Evolutionary conservation across 2,797 vertebrate genomes (phyloP).

Genomic region (Threskiornis aethiopicus): DNA sequence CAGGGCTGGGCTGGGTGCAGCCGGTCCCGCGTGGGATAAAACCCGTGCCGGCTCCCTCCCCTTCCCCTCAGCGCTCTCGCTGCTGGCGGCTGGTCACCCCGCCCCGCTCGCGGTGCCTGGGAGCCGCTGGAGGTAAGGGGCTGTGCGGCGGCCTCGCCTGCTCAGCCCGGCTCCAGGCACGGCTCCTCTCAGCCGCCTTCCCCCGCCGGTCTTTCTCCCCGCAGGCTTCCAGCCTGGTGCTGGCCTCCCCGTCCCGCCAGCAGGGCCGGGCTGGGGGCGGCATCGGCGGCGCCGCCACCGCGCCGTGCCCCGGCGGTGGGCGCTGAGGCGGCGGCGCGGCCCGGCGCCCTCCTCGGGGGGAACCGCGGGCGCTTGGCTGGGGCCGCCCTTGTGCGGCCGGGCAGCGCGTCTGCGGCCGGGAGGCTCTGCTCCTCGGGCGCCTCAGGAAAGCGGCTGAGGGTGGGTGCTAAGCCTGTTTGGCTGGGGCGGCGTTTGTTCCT

Average conservation of each 20-base stretch:
- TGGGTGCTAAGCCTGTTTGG: too few relatives aligned
- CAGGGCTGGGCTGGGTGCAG: not conserved
- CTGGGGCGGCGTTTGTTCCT: accelerated
- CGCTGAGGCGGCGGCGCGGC: not conserved
- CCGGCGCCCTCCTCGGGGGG: too few relatives aligned
- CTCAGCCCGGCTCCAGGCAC: not conserved
- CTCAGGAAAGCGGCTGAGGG: accelerated
- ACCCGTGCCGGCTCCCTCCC: accelerated
- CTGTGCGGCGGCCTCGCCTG: not conserved
- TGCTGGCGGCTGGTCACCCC: too few relatives aligned
- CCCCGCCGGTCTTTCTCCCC: too few relatives aligned
- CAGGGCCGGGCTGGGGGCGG: not conserved
- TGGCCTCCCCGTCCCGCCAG: too few relatives aligned
- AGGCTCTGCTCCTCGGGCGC: accelerated
- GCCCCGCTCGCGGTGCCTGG: not conserved
- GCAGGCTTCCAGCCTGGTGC: not conserved
- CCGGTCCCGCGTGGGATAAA: not conserved
- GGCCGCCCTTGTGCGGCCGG: accelerated
- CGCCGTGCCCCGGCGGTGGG: too few relatives aligned
- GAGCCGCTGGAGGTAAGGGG: not conserved
- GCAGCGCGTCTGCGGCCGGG: accelerated
- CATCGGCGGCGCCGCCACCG: not conserved
- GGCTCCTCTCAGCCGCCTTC: not conserved
- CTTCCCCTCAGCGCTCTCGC: accelerated
- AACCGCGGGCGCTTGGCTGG: accelerated